Evolutionary conservation across 30 jellyfish, hydroid and myxozoan genomes (phyloP).

Genomic region (Morbakka virulenta): DNA sequence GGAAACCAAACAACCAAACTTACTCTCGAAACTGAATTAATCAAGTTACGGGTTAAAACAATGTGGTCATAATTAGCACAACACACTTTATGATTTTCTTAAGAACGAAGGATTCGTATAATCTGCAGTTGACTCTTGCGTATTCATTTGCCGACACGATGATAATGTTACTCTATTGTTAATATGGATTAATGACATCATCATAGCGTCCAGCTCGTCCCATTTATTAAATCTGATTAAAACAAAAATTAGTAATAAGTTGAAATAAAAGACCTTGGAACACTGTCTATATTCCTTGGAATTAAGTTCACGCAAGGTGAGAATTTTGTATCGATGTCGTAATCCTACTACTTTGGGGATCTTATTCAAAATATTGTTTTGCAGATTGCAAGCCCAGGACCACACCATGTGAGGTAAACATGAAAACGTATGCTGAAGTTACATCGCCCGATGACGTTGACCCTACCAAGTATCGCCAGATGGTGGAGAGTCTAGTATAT

Average conservation of each 20-base stretch:
- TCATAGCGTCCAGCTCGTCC: constrained; percentile 11
- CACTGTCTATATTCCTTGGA: constrained; percentile 60
- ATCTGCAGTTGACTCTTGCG: constrained; percentile 57
- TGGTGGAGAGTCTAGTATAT: constrained; percentile 36
- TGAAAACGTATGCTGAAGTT: background rate
- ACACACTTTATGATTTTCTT: constrained; percentile 1
- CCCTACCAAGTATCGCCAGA: background rate
- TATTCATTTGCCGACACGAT: background rate
- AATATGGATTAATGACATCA: constrained; percentile 47
- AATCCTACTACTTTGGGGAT: background rate
- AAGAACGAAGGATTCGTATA: constrained; percentile 10
- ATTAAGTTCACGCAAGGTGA: background rate
- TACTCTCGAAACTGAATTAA: constrained; percentile 58
- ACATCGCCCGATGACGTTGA: constrained; percentile 4
- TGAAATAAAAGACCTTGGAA: constrained; percentile 65
- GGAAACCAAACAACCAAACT: background rate
- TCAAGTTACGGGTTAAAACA: constrained; percentile 70
- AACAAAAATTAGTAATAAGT: background rate
- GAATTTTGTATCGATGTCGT: constrained; percentile 27
- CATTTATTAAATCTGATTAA: background rate
- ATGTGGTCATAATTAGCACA: constrained; percentile 69
- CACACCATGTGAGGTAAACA: constrained; percentile 34
- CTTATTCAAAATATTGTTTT: constrained; percentile 6
- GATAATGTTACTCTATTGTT: constrained; percentile 1
- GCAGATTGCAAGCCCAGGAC: constrained; percentile 38